Percentiles rank a stretch among this genome's conserved stretches.
These are phyloP conservation scores for Ptilonorhynchus violaceus DNA, from an alignment of 2,113 vertebrate species.

Conservation along the genomic window DNA sequence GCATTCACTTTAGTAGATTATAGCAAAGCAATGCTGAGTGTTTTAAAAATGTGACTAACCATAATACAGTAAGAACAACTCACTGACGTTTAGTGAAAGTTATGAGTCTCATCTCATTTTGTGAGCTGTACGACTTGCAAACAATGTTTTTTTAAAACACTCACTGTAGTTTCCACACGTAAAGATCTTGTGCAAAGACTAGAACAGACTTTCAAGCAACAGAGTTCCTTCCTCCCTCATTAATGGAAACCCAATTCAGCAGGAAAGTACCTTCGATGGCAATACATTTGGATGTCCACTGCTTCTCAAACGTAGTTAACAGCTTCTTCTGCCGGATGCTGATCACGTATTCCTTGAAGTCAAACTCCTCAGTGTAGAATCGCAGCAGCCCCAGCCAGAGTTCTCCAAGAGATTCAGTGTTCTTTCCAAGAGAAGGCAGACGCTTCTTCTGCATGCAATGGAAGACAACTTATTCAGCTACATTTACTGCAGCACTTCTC, in stretches of 20 bases:
- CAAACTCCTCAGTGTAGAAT: slow-evolving; percentile 98
- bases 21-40: neutral
- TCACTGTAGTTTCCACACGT: neutral
- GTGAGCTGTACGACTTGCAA: neutral
- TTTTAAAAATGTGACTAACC: neutral
- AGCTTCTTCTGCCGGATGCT: slow-evolving; percentile 94
- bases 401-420: slow-evolving; percentile 90
- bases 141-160: neutral
- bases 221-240: neutral
- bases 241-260: neutral
- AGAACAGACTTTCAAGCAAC: neutral
- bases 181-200: neutral
- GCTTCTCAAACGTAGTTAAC: slow-evolving; percentile 96
- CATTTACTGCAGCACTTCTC: neutral
- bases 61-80: neutral
- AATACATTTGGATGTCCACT: slow-evolving; percentile 99
- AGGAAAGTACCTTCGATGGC: slow-evolving; percentile 89
- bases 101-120: neutral
- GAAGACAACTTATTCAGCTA: neutral
- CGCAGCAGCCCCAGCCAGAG: slow-evolving; percentile 94
- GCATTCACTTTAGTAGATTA: neutral
- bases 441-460: slow-evolving; percentile 77
- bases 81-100: neutral
- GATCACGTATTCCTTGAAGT: slow-evolving; percentile 98
- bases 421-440: slow-evolving; percentile 82